Conservation (phyloP, 92 coral and sea anemone species). For the Porites divaricata region DNA sequence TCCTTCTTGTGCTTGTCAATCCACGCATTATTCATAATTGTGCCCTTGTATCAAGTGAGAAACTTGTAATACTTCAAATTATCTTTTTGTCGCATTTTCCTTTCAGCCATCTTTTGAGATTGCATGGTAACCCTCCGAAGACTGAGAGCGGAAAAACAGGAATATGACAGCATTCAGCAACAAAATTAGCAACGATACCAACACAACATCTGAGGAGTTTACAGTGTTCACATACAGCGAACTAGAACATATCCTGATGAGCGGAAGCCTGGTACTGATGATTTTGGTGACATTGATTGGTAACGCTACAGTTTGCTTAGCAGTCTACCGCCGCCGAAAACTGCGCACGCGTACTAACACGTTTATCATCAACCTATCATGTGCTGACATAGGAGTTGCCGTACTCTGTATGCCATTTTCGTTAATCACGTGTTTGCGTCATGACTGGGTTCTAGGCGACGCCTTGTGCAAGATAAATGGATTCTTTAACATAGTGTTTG, state of each 20-base stretch:
- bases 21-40: too few relatives aligned
- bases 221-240: slow-evolving; percentile 35
- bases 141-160: neutral
- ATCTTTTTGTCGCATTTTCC: too few relatives aligned
- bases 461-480: slow-evolving; percentile 78
- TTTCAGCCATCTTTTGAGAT: too few relatives aligned
- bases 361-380: slow-evolving; percentile 77
- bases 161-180: neutral
- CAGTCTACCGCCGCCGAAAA: slow-evolving; percentile 68
- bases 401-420: slow-evolving; percentile 82
- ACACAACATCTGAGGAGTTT: slow-evolving; percentile 5
- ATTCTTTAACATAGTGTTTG: slow-evolving; percentile 77
- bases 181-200: neutral
- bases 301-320: slow-evolving; percentile 71
- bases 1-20: too few relatives aligned
- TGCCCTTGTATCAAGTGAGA: too few relatives aligned
- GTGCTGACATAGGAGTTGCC: slow-evolving; percentile 83
- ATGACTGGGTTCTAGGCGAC: slow-evolving; percentile 75
- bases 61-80: too few relatives aligned
- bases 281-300: slow-evolving; percentile 74
- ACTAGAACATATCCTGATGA: slow-evolving; percentile 67
- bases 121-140: too few relatives aligned
- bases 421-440: slow-evolving; percentile 72
- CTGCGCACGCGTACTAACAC: slow-evolving; percentile 85
- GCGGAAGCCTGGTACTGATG: slow-evolving; percentile 67